Evolutionary conservation across 2,797 vertebrate species (phyloP).

Genomic region (Heterohyrax brucei): DNA sequence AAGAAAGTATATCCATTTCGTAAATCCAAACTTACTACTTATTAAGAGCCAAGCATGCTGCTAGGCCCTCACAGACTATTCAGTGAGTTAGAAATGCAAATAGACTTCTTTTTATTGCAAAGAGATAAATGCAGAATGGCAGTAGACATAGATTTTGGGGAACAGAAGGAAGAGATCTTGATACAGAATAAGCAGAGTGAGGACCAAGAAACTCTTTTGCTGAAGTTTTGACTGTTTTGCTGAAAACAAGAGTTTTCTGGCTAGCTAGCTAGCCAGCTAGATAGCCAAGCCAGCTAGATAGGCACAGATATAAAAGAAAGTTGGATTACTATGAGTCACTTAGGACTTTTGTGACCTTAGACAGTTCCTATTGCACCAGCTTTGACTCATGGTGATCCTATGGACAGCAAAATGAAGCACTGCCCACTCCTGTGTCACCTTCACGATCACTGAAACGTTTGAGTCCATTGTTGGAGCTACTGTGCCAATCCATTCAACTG

Average conservation of each 20-base stretch:
- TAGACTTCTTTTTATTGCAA: not conserved
- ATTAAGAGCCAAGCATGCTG: not conserved
- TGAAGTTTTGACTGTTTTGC: not conserved
- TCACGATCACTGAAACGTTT: too few species aligned
- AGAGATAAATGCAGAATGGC: not conserved
- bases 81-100: not conserved
- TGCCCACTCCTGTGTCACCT: too few species aligned
- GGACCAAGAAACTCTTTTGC: not conserved
- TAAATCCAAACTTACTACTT: not conserved
- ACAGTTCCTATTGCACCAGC: too few species aligned
- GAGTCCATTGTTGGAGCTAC: too few species aligned
- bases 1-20: constrained; percentile 4
- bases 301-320: not conserved
- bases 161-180: not conserved
- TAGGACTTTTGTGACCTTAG: not conserved
- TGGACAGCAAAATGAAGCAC: too few species aligned
- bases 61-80: not conserved
- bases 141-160: not conserved
- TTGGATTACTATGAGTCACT: not conserved
- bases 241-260: not conserved
- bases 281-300: too few species aligned
- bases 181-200: not conserved
- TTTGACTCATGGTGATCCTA: too few species aligned
- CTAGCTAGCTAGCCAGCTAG: too few species aligned
- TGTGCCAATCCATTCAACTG: too few species aligned